Percentiles rank a stretch among this genome's conserved stretches.
Evolutionary conservation across 1,140 invertebrate species (phyloP).

Genomic region (Drosophila equinoxialis): DNA sequence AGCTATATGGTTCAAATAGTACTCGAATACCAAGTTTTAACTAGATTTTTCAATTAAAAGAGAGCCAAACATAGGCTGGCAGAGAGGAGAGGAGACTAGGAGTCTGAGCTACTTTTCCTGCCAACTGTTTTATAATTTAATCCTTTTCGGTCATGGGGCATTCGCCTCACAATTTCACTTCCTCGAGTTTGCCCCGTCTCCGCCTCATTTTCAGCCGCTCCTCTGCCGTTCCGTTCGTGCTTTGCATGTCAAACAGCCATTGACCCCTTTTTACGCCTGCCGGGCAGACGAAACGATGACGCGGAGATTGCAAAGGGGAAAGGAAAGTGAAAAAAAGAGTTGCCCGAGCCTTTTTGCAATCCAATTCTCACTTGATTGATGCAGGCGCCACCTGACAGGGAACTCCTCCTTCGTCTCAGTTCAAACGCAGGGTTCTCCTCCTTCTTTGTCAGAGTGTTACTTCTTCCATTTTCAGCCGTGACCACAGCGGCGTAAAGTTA

Average conservation of each 20-base stretch:
- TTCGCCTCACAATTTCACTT: slow-evolving; percentile 29
- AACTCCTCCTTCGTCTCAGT: slow-evolving; percentile 8
- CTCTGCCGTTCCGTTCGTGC: slow-evolving; percentile 42
- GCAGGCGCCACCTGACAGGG: slow-evolving; percentile 72
- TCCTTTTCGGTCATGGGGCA: slow-evolving; percentile 76
- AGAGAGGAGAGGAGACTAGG: slow-evolving; percentile 6
- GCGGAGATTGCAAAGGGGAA: background rate
- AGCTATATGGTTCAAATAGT: slow-evolving; percentile 40
- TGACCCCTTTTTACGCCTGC: slow-evolving; percentile 76
- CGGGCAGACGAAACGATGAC: slow-evolving; percentile 27
- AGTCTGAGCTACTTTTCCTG: slow-evolving; percentile 65
- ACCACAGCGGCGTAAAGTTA: slow-evolving; percentile 68
- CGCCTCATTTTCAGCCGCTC: background rate
- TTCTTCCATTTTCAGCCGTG: background rate
- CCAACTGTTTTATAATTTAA: slow-evolving; percentile 82
- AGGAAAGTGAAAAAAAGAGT: background rate
- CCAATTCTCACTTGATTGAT: slow-evolving; percentile 81
- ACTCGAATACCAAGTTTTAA: slow-evolving; percentile 24
- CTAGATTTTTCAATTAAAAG: slow-evolving; percentile 71
- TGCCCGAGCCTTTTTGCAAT: slow-evolving; percentile 62
- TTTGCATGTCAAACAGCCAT: slow-evolving; percentile 82
- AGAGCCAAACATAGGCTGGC: slow-evolving; percentile 4
- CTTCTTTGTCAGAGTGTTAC: background rate
- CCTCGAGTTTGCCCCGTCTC: background rate
- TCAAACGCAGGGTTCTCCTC: background rate